A percentile compares a stretch with the other conserved stretches of the same genome.
phyloP scores from a whole-genome alignment of 2,113 vertebrate species.

The Pleuronectes platessa region DNA sequence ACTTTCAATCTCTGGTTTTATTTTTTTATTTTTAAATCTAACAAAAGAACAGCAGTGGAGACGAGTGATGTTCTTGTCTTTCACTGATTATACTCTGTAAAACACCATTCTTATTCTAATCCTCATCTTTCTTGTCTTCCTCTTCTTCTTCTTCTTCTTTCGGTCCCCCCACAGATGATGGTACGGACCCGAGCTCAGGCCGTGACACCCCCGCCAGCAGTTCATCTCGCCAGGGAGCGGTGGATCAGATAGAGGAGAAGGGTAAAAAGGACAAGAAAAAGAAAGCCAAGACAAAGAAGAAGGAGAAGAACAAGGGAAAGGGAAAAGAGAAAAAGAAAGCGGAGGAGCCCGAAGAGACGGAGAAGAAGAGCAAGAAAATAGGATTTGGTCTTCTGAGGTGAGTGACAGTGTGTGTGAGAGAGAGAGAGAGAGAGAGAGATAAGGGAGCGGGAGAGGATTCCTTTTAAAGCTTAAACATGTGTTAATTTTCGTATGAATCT shows the following conservation, averaged over 20 bases:
- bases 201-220: constrained; percentile 87
- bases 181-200: constrained; percentile 92
- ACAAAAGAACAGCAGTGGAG: neutral
- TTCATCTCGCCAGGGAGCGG: constrained; percentile 79
- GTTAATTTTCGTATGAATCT: neutral
- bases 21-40: neutral
- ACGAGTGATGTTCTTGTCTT: neutral
- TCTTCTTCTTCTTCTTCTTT: neutral
- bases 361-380: constrained; percentile 92
- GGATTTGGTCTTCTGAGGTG: constrained; percentile 93
- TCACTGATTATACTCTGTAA: neutral
- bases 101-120: neutral
- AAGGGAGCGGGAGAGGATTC: constrained; percentile 11
- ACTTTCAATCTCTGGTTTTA: neutral
- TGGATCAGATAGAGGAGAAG: constrained; percentile 77
- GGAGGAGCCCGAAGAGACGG: constrained; percentile 88
- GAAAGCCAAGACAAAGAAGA: constrained; percentile 89
- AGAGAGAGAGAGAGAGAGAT: too few relatives aligned
- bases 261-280: constrained; percentile 79
- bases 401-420: constrained; percentile 13
- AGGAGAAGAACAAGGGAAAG: constrained; percentile 89
- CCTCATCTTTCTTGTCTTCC: neutral
- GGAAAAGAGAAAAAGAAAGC: constrained; percentile 90
- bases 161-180: constrained; percentile 80
- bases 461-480: neutral